Base-by-base conservation (phyloP, 2,888 invertebrate genomes). In the Chorisops tibialis region DNA sequence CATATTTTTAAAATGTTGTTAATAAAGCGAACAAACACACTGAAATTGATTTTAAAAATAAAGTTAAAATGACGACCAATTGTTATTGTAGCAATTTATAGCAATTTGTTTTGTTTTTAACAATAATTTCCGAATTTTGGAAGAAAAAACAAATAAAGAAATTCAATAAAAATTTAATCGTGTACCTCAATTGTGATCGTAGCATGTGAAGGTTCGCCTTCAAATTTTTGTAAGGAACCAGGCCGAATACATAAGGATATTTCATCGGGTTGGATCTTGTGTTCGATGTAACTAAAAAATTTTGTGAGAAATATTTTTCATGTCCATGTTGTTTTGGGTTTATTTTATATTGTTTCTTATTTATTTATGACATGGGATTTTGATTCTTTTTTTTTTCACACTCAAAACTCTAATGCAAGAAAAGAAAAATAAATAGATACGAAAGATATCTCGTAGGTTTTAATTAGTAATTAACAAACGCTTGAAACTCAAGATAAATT, bases 161-260 rank as follows among this genome's bases (percentile, higher is more conserved):
- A 51, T n/a, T 19, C 12, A 21, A 30, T 9, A 35, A 43, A 16
- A 19, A 22, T 41, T 19, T 11, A 52, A 11, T 64, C 52, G 61
- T 68, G 69, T 77, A 78, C 78, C 78, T 88, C 87, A 69, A 87
- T 84, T 58, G 85, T 85, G 64, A 87, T 80, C 51, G 85, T 86
- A 59, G 87, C 86, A 76, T 87, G 85, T 63, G 86, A 83, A 18
- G 86, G 85, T 74, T 87, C 84, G 66, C 82, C 82, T 50, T 86
- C 85, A 82, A 86, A 84, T 58, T 80, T 80, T 72, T 82, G 81
- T 70, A 82, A 77, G 63, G 82, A 81, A 60, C 85, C 87, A 58
- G 87, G 86, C 73, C 85, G 83, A 70, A 88, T 86, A 72, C 86
- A 84, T 83, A 87, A 84, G 71, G 82, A 82, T 73, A 87, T 86